A percentile compares a stretch with the other conserved stretches of the same genome.
Conservation (phyloP, 2,888 invertebrate genomes). For the Euproctis similis region DNA sequence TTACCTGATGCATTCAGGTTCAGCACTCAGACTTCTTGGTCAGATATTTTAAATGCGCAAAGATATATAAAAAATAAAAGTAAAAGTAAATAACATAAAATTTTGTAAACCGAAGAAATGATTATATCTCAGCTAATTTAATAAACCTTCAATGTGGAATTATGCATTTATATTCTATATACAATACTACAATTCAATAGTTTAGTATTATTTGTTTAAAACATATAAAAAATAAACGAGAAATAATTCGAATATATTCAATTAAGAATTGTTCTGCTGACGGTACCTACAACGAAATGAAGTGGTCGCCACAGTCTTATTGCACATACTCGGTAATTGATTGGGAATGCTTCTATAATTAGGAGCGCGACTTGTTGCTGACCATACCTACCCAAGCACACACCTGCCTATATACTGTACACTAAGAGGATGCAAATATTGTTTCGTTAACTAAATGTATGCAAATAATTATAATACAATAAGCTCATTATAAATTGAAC, state of each 20-base stretch:
- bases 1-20: too few relatives aligned
- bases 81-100: too few relatives aligned
- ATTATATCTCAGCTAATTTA: too few relatives aligned
- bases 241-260: conserved; percentile 4
- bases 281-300: conserved; percentile 48
- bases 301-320: conserved; percentile 49
- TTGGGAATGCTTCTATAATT: conserved; percentile 76
- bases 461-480: conserved; percentile 9
- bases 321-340: conserved; percentile 64
- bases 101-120: too few relatives aligned
- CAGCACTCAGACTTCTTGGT: too few relatives aligned
- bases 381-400: conserved; percentile 45
- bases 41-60: too few relatives aligned
- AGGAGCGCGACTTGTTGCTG: conserved; percentile 63
- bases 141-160: too few relatives aligned
- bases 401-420: conserved; percentile 2
- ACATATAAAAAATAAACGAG: conserved; percentile 1
- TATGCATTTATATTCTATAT: too few relatives aligned
- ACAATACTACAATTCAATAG: too few relatives aligned
- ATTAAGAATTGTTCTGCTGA: conserved; percentile 35
- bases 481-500: too few relatives aligned
- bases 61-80: too few relatives aligned
- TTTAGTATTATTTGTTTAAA: not conserved
- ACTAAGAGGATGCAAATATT: conserved; percentile 4
- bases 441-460: conserved; percentile 6